Conservation (phyloP, 1,140 invertebrate species). For the Pteromalus puparum region DNA sequence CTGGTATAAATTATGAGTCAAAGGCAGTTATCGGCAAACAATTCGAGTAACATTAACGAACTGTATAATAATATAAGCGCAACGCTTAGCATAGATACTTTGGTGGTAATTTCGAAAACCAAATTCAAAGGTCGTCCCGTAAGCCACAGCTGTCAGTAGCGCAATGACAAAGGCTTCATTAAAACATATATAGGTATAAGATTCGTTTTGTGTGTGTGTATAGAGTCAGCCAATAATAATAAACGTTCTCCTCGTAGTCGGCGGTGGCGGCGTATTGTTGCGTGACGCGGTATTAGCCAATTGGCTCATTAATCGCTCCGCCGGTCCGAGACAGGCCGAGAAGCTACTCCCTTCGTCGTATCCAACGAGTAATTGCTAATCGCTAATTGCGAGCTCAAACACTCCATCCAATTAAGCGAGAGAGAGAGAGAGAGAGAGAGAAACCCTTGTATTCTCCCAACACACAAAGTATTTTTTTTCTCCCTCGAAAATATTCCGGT, state of each 20-base stretch:
- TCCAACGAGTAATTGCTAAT: constrained; percentile 71
- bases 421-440: too few species aligned
- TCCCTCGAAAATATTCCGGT: background rate
- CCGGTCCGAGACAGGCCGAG: constrained; percentile 65
- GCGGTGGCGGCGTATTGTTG: constrained; percentile 65
- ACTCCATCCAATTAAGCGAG: constrained; percentile 71
- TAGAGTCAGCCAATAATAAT: constrained; percentile 12
- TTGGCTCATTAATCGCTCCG: constrained; percentile 75
- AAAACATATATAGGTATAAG: background rate
- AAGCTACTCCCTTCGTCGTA: constrained; percentile 53
- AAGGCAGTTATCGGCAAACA: background rate
- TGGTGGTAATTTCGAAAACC: background rate
- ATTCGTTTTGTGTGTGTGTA: background rate
- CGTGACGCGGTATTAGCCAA: constrained; percentile 74
- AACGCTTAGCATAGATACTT: background rate
- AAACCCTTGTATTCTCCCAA: background rate
- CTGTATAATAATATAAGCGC: background rate
- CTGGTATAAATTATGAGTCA: background rate
- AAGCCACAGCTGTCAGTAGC: background rate
- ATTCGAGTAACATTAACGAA: background rate
- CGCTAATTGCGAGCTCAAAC: constrained; percentile 72
- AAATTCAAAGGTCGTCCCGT: too few species aligned
- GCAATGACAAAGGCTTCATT: background rate
- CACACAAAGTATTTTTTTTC: background rate
- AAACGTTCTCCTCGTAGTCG: background rate